A percentile compares a stretch with the other conserved stretches of the same genome.
Evolutionary conservation across 2,113 vertebrate genomes (phyloP).

Genomic region (Pygoscelis adeliae): DNA sequence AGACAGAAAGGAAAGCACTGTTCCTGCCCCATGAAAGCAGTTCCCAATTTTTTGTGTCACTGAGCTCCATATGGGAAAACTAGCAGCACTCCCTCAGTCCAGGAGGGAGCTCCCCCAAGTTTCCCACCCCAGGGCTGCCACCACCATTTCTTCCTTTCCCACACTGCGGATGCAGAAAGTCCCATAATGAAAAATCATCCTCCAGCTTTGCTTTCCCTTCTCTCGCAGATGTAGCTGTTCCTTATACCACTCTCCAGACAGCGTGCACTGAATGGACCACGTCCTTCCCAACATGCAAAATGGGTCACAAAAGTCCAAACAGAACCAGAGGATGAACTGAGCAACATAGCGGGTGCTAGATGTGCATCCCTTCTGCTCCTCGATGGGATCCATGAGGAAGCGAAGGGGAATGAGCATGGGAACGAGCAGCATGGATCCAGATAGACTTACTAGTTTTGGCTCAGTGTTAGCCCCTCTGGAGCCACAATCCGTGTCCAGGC

Average conservation of each 20-base stretch:
- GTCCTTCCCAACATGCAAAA: not conserved
- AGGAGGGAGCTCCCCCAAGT: not conserved
- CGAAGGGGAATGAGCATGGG: not conserved
- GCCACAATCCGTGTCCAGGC: not conserved
- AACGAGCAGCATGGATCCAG: not conserved
- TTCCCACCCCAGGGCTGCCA: not conserved
- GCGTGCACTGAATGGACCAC: accelerated
- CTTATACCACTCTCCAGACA: not conserved
- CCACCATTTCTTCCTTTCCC: not conserved
- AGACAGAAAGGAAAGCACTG: not conserved
- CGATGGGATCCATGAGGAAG: not conserved
- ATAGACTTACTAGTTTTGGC: not conserved
- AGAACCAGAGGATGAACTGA: not conserved
- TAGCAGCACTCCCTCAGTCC: not conserved
- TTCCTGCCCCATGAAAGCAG: not conserved
- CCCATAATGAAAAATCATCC: not conserved
- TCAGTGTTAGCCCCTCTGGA: not conserved
- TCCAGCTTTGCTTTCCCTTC: not conserved
- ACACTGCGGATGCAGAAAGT: not conserved
- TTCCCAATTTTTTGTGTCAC: not conserved
- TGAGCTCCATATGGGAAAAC: not conserved
- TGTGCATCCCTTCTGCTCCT: not conserved
- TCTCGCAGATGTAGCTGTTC: not conserved
- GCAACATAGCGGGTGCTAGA: accelerated
- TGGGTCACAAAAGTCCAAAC: not conserved